phyloP scores from a whole-genome alignment of 37 sponge, comb jelly and placozoan species.

The Axinella damicornis region DNA sequence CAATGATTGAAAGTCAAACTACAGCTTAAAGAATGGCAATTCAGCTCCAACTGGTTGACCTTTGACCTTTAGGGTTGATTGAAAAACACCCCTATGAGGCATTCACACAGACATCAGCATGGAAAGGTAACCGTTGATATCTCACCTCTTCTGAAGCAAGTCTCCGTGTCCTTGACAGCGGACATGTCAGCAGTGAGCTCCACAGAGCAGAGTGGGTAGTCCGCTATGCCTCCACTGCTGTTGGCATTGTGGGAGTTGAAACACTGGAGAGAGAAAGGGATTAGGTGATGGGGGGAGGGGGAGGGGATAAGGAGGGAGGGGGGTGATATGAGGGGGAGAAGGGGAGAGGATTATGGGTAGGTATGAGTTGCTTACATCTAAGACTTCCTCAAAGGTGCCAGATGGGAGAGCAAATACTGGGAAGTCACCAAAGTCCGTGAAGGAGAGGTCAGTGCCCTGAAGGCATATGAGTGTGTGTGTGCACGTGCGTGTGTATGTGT shows the following conservation, averaged over 20 bases:
- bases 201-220: constrained; percentile 74
- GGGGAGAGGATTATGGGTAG: neutral
- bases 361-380: constrained; percentile 3
- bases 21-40: too few relatives aligned
- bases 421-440: constrained; percentile 72
- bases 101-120: too few relatives aligned
- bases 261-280: constrained; percentile 27
- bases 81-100: too few relatives aligned
- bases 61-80: too few relatives aligned
- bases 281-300: neutral
- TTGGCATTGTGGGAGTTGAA: constrained; percentile 32
- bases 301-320: neutral
- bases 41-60: too few relatives aligned
- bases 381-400: constrained; percentile 13
- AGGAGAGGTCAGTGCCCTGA: constrained; percentile 56
- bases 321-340: neutral
- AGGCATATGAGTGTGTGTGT: constrained; percentile 35
- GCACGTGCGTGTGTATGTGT: constrained; percentile 33
- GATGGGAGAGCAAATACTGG: constrained; percentile 56
- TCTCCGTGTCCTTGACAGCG: constrained; percentile 36
- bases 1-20: too few relatives aligned
- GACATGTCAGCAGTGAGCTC: constrained; percentile 71
- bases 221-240: neutral
- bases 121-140: too few relatives aligned
- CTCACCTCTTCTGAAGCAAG: constrained; percentile 76